Percentiles rank a stretch among this genome's conserved stretches.
These are phyloP conservation scores for Eupithecia tripunctaria DNA, from an alignment of 2,888 invertebrate genomes.

Conservation along the genomic window DNA sequence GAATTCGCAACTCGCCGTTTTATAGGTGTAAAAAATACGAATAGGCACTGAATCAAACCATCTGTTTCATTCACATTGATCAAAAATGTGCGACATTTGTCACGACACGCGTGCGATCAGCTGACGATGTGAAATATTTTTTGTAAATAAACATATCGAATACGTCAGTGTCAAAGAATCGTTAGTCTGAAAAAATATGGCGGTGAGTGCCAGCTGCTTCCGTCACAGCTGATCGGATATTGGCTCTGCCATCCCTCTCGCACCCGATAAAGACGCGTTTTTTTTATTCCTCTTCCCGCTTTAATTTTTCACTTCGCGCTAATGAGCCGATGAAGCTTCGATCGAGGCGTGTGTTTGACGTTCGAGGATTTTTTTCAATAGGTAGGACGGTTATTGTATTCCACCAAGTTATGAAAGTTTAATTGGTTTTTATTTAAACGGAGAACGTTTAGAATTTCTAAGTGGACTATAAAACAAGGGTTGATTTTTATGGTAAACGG, in stretches of 20 bases:
- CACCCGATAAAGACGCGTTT: conserved; percentile 44
- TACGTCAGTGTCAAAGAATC: conserved; percentile 63
- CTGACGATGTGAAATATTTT: conserved; percentile 47
- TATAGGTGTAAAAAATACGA: not conserved
- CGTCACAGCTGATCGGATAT: conserved; percentile 84
- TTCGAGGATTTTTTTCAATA: conserved; percentile 27
- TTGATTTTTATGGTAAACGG: not conserved
- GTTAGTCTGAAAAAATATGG: conserved; percentile 65
- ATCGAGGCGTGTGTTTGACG: conserved; percentile 44
- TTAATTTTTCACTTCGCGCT: conserved; percentile 69
- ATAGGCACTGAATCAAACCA: not conserved
- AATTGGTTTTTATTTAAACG: conserved; percentile 8
- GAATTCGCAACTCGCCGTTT: not conserved
- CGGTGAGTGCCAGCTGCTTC: conserved; percentile 75
- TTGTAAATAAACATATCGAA: conserved; percentile 59
- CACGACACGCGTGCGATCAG: conserved; percentile 52
- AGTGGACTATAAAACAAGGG: not conserved
- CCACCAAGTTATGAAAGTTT: conserved; percentile 16
- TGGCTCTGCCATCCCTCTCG: conserved; percentile 67
- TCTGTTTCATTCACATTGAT: conserved; percentile 11
- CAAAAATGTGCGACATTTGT: conserved; percentile 53
- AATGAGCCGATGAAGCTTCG: conserved; percentile 61
- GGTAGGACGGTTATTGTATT: conserved; percentile 17
- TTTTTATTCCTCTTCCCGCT: conserved; percentile 56
- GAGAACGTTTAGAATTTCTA: not conserved